Base-by-base conservation (phyloP, 2,888 invertebrate species). In the Tricholauxania praeusta region DNA sequence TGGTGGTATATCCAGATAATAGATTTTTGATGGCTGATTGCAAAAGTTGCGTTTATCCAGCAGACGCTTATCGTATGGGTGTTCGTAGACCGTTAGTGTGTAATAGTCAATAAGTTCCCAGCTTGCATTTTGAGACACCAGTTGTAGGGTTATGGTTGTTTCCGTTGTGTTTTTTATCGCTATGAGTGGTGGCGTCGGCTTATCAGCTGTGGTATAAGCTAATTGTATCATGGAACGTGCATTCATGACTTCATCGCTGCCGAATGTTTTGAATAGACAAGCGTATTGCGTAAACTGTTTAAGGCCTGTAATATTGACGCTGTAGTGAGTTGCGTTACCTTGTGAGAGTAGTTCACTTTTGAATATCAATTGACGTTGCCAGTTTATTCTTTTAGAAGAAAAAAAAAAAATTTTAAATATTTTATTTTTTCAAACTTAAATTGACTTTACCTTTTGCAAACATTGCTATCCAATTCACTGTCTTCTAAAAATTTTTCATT, bases 271-370 rank as follows among this genome's bases (percentile, higher is more conserved):
- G 14, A 96, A 90, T 82, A 93, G 93, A 72, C 91, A 91, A 0
- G 92, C 93, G 84, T 96, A 96, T 62, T 89, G 89, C 0, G 93
- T 93, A 83, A 89, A 91, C 0, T 93, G 92, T 74, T 90, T 88
- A 19, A 95, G 86, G 62, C 89, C 86, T 0, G 85, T 81, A 28
- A 91, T 80, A 39, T 78, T 80, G 49, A 84, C 82, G 12, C 78
- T 80, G 80, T 76, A 84, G 77, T 78, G 80, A 0, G 78, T 80
- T 4, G 73, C 79, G 48, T 81, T 82, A 0, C 74, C 74, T 0
- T 14, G 17, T 28, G 28, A 28, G 28, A 28, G 28, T 1, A 85
- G 77, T 7, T 85, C 82, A n/a, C 78, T 75, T 1, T 57, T 55
- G 49, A 84, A 82, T 4, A 82, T 73, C 17, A 86, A 63, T 19